phyloP scores from a whole-genome alignment of 1,140 invertebrate genomes.

The Diabrotica undecimpunctata region DNA sequence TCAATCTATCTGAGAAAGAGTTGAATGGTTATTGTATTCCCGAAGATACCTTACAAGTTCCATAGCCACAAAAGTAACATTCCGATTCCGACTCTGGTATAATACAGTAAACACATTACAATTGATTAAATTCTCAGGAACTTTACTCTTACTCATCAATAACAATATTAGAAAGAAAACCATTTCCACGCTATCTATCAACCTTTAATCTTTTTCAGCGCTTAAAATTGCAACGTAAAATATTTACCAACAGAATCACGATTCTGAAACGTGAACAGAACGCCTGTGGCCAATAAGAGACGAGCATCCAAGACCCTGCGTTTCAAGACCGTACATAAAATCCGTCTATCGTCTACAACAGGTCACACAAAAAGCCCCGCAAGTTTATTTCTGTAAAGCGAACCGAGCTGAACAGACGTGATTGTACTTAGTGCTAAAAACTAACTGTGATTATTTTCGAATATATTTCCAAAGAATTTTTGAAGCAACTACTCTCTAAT shows the following conservation, averaged over 20 bases:
- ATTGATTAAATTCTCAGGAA: no score
- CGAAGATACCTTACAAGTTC: no score
- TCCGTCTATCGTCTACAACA: background rate
- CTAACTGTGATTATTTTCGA: background rate
- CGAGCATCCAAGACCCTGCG: background rate
- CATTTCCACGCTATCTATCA: no score
- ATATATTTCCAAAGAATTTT: background rate
- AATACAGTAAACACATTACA: no score
- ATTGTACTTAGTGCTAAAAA: background rate
- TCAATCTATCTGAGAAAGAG: no score
- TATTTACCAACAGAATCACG: background rate
- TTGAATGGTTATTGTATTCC: no score
- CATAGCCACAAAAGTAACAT: no score
- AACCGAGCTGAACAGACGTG: background rate
- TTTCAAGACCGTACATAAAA: background rate
- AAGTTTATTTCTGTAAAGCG: background rate
- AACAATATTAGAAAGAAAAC: no score
- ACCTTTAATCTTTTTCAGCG: no score
- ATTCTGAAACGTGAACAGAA: background rate
- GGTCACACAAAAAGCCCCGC: background rate
- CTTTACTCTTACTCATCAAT: no score
- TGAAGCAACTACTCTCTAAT: background rate
- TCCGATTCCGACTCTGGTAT: no score
- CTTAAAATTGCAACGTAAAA: background rate
- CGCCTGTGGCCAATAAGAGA: background rate